Evolutionary conservation across 2,113 vertebrate species (phyloP).

Genomic region (Spea multiplicata): DNA sequence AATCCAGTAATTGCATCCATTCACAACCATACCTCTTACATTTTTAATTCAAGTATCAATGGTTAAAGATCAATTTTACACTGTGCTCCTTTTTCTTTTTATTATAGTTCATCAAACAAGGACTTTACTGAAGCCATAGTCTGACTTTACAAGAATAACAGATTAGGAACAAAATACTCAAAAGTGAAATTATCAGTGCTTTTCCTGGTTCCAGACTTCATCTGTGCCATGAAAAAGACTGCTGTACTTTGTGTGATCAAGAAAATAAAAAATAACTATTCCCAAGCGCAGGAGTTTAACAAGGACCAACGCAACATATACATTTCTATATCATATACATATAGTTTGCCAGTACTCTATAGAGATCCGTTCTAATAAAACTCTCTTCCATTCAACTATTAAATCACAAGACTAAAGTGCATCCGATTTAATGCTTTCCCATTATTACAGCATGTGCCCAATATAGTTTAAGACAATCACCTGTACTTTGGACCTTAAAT

Average conservation of each 20-base stretch:
- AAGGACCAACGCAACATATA: background rate
- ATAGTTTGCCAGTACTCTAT: too few relatives aligned
- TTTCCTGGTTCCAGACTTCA: background rate
- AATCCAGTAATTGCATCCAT: conserved; percentile 31
- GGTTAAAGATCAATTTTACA: conserved; percentile 2
- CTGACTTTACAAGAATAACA: background rate
- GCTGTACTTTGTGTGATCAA: background rate
- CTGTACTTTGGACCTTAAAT: background rate
- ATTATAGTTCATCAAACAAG: background rate
- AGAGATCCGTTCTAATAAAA: background rate
- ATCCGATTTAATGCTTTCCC: background rate
- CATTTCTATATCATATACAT: too few relatives aligned
- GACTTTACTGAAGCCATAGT: background rate
- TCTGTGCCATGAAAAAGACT: background rate
- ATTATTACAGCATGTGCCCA: background rate
- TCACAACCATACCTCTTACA: background rate
- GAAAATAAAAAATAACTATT: background rate
- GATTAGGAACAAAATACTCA: background rate
- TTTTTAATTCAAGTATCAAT: background rate
- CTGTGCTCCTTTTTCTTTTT: background rate
- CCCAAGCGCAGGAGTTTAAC: background rate
- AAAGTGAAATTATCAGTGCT: background rate
- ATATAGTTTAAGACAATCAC: background rate
- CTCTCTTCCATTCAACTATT: background rate
- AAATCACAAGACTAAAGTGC: background rate